Evolutionary conservation across 1,140 invertebrate species (phyloP).

Genomic region (Bombus turneri): DNA sequence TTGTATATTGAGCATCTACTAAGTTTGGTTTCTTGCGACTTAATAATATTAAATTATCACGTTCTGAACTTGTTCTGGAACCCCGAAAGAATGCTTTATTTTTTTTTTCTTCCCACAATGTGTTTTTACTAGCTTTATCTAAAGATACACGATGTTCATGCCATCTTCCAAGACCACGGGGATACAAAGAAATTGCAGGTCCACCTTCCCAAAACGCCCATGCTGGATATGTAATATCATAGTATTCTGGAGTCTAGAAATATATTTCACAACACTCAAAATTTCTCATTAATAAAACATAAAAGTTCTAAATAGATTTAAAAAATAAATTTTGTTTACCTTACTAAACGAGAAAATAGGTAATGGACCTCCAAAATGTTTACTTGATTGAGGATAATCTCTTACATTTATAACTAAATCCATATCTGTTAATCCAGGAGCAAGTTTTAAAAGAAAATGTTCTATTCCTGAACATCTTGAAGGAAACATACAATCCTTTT

Average conservation of each 20-base stretch:
- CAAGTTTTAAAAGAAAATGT: conserved; percentile 89
- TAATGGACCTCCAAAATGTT: conserved; percentile 84
- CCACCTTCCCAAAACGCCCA: conserved; percentile 99
- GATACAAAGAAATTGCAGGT: conserved; percentile 96
- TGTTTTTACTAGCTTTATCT: conserved; percentile 85
- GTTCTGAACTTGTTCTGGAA: conserved; percentile 94
- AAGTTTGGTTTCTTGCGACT: conserved; percentile 90
- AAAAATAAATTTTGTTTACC: conserved; percentile 79
- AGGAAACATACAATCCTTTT: conserved; percentile 95
- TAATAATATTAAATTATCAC: conserved; percentile 94
- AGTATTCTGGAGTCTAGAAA: conserved; percentile 88
- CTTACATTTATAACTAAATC: conserved; percentile 95
- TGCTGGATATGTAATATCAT: conserved; percentile 97
- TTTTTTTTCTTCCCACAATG: conserved; percentile 91
- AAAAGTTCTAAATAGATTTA: background rate
- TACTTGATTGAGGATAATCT: conserved; percentile 95
- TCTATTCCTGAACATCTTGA: conserved; percentile 95
- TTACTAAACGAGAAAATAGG: conserved; percentile 98
- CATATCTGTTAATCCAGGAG: conserved; percentile 88
- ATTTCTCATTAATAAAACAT: conserved; percentile 14
- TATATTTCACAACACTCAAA: conserved; percentile 46
- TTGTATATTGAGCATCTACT: conserved; percentile 97
- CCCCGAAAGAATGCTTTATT: conserved; percentile 94
- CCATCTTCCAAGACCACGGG: conserved; percentile 96
- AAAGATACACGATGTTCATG: conserved; percentile 91